phyloP scores from a whole-genome alignment of 2,888 invertebrate genomes.

The Habrosyne pyritoides region DNA sequence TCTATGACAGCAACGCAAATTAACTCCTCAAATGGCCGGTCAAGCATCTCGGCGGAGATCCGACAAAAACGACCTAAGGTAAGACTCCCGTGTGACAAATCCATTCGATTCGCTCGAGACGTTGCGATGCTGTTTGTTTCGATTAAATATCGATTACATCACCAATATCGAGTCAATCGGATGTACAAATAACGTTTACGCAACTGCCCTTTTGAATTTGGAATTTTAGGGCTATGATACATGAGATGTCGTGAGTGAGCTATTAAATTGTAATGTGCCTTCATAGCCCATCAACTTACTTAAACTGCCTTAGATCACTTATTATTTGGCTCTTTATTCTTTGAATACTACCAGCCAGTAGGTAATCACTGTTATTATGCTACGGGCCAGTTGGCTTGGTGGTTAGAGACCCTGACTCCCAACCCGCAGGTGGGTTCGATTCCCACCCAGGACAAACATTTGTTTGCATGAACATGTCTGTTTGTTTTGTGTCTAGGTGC shows the following conservation, averaged over 20 bases:
- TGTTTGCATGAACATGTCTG: no score
- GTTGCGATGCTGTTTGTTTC: conserved; percentile 48
- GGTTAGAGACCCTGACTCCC: no score
- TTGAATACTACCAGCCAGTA: neutral
- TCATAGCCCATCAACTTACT: neutral
- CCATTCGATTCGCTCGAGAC: conserved; percentile 56
- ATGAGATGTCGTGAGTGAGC: neutral
- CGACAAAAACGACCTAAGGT: conserved; percentile 40
- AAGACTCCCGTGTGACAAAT: conserved; percentile 49
- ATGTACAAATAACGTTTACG: conserved; percentile 14
- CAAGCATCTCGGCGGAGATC: conserved; percentile 41
- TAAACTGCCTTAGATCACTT: neutral
- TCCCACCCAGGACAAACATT: no score
- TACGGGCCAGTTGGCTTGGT: no score
- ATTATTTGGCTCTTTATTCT: neutral
- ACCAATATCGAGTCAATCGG: conserved; percentile 24
- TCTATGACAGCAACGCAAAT: conserved; percentile 41
- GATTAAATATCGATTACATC: conserved; percentile 62
- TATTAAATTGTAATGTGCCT: neutral
- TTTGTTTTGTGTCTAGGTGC: no score
- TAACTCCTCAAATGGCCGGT: conserved; percentile 50
- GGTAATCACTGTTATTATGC: no score
- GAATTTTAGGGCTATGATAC: neutral
- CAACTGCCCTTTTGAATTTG: neutral
- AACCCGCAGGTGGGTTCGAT: no score